Conservation (phyloP, 2,888 invertebrate species). For the Noctua janthina region DNA sequence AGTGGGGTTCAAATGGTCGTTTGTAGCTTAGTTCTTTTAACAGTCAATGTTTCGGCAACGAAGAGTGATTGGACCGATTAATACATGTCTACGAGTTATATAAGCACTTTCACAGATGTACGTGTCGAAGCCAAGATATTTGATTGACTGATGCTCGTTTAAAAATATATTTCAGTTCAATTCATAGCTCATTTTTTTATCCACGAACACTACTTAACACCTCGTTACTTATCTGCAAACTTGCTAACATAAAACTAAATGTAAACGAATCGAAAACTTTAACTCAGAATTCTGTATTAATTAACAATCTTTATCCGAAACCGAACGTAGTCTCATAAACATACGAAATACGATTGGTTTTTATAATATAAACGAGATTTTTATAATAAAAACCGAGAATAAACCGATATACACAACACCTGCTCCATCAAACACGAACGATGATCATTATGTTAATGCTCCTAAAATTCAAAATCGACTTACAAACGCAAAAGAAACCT, state of each 20-base stretch:
- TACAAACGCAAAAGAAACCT: conserved; percentile 77
- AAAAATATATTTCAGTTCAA: conserved; percentile 40
- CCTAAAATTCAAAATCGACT: conserved; percentile 77
- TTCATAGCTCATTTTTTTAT: conserved; percentile 37
- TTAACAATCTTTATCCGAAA: conserved; percentile 76
- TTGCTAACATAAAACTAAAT: conserved; percentile 48
- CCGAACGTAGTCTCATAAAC: conserved; percentile 82
- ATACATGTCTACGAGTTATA: conserved; percentile 64
- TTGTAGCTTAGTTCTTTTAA: conserved; percentile 42
- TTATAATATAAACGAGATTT: conserved; percentile 87
- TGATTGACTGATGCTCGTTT: conserved; percentile 59
- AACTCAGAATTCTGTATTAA: conserved; percentile 76
- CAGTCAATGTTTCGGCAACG: conserved; percentile 63
- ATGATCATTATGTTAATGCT: conserved; percentile 89
- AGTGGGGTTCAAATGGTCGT: conserved; percentile 40
- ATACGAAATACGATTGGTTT: conserved; percentile 79
- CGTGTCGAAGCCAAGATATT: conserved; percentile 46
- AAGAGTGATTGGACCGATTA: conserved; percentile 75
- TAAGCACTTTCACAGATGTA: conserved; percentile 59
- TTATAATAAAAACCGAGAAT: conserved; percentile 89
- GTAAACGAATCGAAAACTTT: conserved; percentile 61
- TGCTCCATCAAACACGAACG: conserved; percentile 88
- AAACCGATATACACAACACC: conserved; percentile 88
- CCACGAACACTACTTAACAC: conserved; percentile 36
- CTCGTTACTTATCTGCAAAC: conserved; percentile 32